Conservation (phyloP, 2,888 invertebrate species). For the Argyresthia goedartella region DNA sequence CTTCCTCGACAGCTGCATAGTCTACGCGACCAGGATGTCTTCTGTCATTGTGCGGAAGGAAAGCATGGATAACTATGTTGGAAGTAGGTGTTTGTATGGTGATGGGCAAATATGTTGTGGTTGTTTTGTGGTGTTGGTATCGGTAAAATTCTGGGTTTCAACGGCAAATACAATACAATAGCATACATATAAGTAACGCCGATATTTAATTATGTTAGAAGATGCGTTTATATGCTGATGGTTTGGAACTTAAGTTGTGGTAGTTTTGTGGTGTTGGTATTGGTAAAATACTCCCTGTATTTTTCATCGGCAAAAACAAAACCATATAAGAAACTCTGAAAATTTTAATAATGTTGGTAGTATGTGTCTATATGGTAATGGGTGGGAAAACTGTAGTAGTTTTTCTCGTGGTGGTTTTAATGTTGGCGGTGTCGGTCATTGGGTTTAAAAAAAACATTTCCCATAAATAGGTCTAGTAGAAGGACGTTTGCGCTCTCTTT, state of each 20-base stretch:
- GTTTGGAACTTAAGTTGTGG: too few relatives aligned
- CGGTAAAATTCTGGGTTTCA: not conserved
- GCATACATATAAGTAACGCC: too few relatives aligned
- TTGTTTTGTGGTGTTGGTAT: conserved; percentile 13
- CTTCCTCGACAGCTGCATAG: conserved; percentile 88
- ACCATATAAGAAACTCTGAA: too few relatives aligned
- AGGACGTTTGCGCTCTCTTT: too few relatives aligned
- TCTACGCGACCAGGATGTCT: conserved; percentile 85
- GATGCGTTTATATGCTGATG: conserved; percentile 75
- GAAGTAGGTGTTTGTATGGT: conserved; percentile 82
- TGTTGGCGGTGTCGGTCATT: too few relatives aligned
- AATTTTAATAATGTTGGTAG: conserved; percentile 92
- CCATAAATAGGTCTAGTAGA: too few relatives aligned
- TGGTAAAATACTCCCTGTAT: not conserved
- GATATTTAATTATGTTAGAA: conserved; percentile 91
- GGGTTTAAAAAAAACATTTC: too few relatives aligned
- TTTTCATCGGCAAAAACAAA: too few relatives aligned
- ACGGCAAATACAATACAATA: too few relatives aligned
- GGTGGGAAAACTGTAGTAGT: conserved; percentile 1
- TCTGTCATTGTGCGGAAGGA: conserved; percentile 88
- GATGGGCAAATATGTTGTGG: too few relatives aligned
- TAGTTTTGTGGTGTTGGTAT: conserved; percentile 13
- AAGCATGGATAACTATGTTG: conserved; percentile 86
- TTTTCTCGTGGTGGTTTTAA: too few relatives aligned
- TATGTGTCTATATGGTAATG: conserved; percentile 73